A percentile compares a stretch with the other conserved stretches of the same genome.
These are phyloP conservation scores for Maccullochella peelii DNA, from an alignment of 2,113 vertebrate genomes.

Conservation along the genomic window DNA sequence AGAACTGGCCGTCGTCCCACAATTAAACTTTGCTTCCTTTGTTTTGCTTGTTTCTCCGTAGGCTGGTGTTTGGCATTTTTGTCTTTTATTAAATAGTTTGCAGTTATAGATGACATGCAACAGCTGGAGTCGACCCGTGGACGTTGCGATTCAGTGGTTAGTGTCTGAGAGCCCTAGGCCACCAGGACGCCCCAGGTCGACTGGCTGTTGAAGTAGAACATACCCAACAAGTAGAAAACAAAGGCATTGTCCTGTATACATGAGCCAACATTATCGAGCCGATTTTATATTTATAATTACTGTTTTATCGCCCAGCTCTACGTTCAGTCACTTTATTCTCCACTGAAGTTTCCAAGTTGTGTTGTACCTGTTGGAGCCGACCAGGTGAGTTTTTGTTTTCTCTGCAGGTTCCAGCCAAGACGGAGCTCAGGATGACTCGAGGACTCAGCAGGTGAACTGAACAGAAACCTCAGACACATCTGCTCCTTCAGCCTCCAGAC, in stretches of 20 bases:
- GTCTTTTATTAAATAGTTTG: not conserved
- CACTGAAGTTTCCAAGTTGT: not conserved
- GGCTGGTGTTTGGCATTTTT: not conserved
- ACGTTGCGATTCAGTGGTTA: no score
- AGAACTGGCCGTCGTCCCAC: not conserved
- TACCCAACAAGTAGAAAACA: not conserved
- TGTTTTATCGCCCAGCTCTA: not conserved
- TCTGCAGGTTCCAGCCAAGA: conserved; percentile 10
- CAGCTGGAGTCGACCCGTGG: no score
- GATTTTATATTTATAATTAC: no score
- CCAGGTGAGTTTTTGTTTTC: conserved; percentile 41
- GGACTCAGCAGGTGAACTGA: conserved; percentile 6
- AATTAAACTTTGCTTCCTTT: not conserved
- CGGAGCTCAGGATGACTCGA: not conserved
- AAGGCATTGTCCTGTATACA: no score
- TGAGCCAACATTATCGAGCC: no score
- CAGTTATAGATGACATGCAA: not conserved
- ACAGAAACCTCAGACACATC: not conserved
- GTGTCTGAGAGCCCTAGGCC: no score
- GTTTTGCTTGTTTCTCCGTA: not conserved
- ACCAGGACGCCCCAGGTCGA: no score
- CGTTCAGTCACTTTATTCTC: not conserved
- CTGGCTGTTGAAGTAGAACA: no score
- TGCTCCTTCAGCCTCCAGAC: no score
- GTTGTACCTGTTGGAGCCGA: conserved; percentile 18